Base-by-base conservation (phyloP, 2,113 vertebrate genomes). In the Pipa parva region DNA sequence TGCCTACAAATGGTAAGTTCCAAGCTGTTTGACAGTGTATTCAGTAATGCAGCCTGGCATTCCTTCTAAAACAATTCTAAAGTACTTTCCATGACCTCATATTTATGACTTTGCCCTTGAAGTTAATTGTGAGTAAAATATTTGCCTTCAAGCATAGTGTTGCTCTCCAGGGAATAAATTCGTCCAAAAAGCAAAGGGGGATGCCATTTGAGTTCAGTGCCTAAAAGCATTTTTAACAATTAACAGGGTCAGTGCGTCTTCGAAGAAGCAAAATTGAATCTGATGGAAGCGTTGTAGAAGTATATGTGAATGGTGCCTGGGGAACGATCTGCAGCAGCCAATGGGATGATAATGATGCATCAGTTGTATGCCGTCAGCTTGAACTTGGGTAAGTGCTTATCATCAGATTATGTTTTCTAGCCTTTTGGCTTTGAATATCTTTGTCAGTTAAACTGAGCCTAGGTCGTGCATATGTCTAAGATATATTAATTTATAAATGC, bases 211-310 rank as follows among this genome's bases (percentile, higher is more conserved):
- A 29, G 42, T 58, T 60, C 7, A 45, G 17, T 39, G 39, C 25
- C 61, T 31, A 62, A 37, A 69, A 71, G 39, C 61, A 56, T 61
- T 61, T 55, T 56, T 48, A 68, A 70, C 66, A 60, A 70, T 70
- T 70, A 60, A 50, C 75, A 94, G 93, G 91, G 33, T 90, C 89
- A 39, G 83, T 95, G 62, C 86, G 88, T 71, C 86, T 95, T 57
- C 86, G 75, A 63, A 90, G 88, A 63, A 89, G 91, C 52, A 85
- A 87, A 74, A 89, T 85, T 57, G 84, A 91, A 56, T 84, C 89
- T 15, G 92, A 95, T 71, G 94, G 93, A 49, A 85, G 84, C 28
- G 89, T 95, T 75, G 89, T 97, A 75, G 93, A 95, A 61, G 84
- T 94, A 45, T 91, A 89, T 78, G 69, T 87, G 59, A 85, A 85